Evolutionary conservation across 2,797 vertebrate species (phyloP).

Genomic region (Zenarchopterus dispar): DNA sequence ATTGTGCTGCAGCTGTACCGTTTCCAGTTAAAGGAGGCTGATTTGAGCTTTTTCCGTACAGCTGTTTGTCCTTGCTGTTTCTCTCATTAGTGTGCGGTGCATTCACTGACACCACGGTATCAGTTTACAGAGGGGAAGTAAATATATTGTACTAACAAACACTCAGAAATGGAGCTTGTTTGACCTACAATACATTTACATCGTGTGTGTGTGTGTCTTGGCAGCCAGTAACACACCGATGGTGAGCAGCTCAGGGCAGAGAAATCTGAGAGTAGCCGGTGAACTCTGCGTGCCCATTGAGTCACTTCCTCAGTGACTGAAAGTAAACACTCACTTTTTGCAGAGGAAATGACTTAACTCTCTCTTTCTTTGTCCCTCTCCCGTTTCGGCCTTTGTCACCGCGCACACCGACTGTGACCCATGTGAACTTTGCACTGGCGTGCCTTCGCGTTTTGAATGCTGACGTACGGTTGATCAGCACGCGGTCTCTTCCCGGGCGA

Average conservation of each 20-base stretch:
- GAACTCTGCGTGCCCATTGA: constrained; percentile 70
- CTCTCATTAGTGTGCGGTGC: constrained; percentile 6
- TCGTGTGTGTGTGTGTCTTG: constrained; percentile 54
- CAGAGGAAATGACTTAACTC: constrained; percentile 80
- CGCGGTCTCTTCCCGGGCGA: constrained; percentile 1
- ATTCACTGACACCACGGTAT: constrained; percentile 2
- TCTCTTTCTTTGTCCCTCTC: constrained; percentile 49
- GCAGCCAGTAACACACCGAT: constrained; percentile 50
- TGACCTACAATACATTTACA: constrained; percentile 40
- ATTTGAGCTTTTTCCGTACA: constrained; percentile 2
- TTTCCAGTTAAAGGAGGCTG: neutral
- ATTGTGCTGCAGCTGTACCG: neutral
- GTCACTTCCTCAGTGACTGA: constrained; percentile 82
- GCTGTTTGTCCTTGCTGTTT: constrained; percentile 22
- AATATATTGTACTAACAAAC: constrained; percentile 38
- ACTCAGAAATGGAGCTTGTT: constrained; percentile 17
- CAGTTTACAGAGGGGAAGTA: constrained; percentile 34
- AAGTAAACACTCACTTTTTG: constrained; percentile 81
- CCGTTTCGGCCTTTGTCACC: constrained; percentile 6
- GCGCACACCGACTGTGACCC: constrained; percentile 12
- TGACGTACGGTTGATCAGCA: neutral
- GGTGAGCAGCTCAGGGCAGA: constrained; percentile 42
- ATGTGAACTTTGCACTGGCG: neutral
- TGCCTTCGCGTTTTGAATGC: neutral
- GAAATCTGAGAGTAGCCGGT: constrained; percentile 77